Evolutionary conservation across 2,113 vertebrate species (phyloP), one percentile per base, ranked within the genome.

Genomic region (Abramis brama): DNA sequence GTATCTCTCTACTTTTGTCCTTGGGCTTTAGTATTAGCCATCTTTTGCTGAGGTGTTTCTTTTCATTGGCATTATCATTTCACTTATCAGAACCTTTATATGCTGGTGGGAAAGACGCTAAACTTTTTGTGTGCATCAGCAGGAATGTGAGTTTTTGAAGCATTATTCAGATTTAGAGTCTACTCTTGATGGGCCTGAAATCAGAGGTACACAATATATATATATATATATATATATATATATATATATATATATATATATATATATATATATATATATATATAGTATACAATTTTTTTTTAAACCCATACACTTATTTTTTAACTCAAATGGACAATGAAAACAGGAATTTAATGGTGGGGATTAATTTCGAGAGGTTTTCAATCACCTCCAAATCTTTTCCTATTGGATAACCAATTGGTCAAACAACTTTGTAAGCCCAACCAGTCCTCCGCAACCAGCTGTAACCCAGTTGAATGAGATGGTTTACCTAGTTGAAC

Each of bases 21-120:
- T 82, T 82, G 79, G 62, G 79, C 45, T 23, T 52, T 52, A 70
- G 79, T 82, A 82, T 52, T 82, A 68, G 79, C 60, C 43, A 33
- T 82, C 11, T 52, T 82, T 70, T 82, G 62, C 79, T 82, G 79
- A 82, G 43, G 62, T 68, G 45, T 70, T 52, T 82, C 79, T 70
- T 82, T 82, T 82, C 45, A 68, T 70, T 82, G 62, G 45, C 60
- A 70, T 68, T 68, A 68, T 50, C 79, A 70, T 68, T 82, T 70
- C 45, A 23, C 43, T 70, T 55, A 70, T 70, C 43, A 70, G 45
- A 82, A 33, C 43, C 45, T 21, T 68, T 70, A 82, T 50, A 47
- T 52, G 43, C 17, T 68, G 15, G 19, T 82, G 47, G 57, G 60
- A 70, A 30, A 82, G 62, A 82, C 39, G 3, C 79, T 52, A 30